Base-by-base conservation (phyloP, 2,797 vertebrate genomes). In the Melanotaenia maccullochi region DNA sequence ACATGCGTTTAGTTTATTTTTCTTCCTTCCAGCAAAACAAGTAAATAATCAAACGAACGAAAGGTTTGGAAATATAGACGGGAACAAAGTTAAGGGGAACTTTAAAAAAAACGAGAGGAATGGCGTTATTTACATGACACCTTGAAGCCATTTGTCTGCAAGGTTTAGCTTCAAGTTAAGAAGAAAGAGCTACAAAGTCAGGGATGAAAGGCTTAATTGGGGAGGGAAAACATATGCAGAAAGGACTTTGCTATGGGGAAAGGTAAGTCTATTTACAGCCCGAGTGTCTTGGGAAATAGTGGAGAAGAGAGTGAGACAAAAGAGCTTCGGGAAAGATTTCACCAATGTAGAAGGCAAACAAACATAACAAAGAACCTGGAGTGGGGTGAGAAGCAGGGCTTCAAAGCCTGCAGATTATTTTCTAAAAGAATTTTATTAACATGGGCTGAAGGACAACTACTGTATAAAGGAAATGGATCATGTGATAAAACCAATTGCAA, bases 221-320 rank as follows among this genome's bases (percentile, higher is more conserved):
- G 42, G 70, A 73, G 65, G 36, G 33, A 59, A 83, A 87, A 76
- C 56, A 66, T 75, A 81, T 61, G 70, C 74, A 76, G 71, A 44
- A 77, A 85, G 76, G 82, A 90, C 88, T 90, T 89, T 90, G 85
- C 89, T 88, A 71, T 81, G 63, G 85, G 89, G 86, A 93, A 93
- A 92, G 88, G 85, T 93, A 93, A 85, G 86, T 89, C 90, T 93
- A 93, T 94, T 94, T 92, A 90, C 85, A 88, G 89, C 76, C 4
- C 60, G 59, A 70, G 59, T 44, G 69, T 91, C 90, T 90, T 81
- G 90, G 90, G 92, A 88, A 88, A 85, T 83, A 44, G 61, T 55
- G 65, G 62, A 68, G 72, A 73, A 76, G 72, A 55, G 76, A 63
- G 64, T 44, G 12, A 68, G 28, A 30, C n/a, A 65, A 71, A 62